Base-by-base conservation (phyloP, 2,113 vertebrate species). In the Corvus cornix region DNA sequence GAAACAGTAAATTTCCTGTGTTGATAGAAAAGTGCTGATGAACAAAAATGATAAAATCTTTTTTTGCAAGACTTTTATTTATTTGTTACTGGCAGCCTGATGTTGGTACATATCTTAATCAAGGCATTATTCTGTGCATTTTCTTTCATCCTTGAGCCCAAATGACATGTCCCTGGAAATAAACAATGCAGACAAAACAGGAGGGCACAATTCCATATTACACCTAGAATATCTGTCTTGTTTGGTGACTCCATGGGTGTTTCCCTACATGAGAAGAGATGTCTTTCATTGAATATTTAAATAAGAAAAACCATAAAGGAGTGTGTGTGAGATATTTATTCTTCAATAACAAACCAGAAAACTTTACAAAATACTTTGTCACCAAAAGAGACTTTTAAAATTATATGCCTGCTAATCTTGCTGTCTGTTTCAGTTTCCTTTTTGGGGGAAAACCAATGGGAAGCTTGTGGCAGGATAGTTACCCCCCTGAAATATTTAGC, bases 401-500 rank as follows among this genome's bases (percentile, higher is more conserved):
- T 87, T 67, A 88, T 53, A 11, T 33, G 49, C 31, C 28, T 79
- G 30, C 37, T 89, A 87, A 58, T 89, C 84, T 90, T 82, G 62
- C 67, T 80, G 16, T 58, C 70, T 94, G 44, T 77, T 91, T 82
- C 62, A 76, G 78, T 87, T 96, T 90, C 39, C 62, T 22, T 79
- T 93, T 66, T 93, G 89, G 74, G 89, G 31, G 9, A 91, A 83
- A 62, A 63, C 59, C 77, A 91, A 31, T 55, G 66, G 62, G 51
- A 89, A 96, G 49, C n/a, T 70, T 80, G 55, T 77, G 75, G 66
- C 67, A 66, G 59, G 33, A 35, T 28, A 83, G 78, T 49, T 89
- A 53, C 58, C 55, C n/a, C 49, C 49, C 35, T 76, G 72, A 93
- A 94, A 93, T 84, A 87, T 95, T 81, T 82, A 84, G 16, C n/a